Evolutionary conservation across 2,797 vertebrate genomes (phyloP), one percentile per base, ranked within the genome.

Genomic region (Epinephelus malabaricus): DNA sequence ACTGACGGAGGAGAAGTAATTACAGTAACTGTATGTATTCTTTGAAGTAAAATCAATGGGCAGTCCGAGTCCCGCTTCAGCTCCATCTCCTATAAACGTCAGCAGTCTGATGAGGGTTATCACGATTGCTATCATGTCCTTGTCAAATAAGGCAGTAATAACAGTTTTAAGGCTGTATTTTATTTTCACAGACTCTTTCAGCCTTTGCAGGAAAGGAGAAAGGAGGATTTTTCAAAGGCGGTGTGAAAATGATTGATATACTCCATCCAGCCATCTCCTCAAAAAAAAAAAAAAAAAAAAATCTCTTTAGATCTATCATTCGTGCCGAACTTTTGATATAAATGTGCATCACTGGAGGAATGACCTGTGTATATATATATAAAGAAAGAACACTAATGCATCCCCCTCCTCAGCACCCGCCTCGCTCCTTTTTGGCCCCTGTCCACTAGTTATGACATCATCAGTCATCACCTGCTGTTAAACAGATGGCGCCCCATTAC

Each of bases 401-500:
- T 19, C 71, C 60, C 60, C n/a, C 56, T 56, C 55, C 70, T 46
- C 43, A 45, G 18, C 56, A 21, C 40, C 65, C 5, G 4, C 55
- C 51, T 53, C 2, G 0, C 77, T 80, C 38, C 18, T 11, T 40
- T 82, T 23, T 73, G 60, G 81, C 64, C 51, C 43, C 54, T 11
- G 72, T 87, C 79, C 68, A 70, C 65, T 19, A 21, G 62, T 56
- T 68, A 76, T 92, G 89, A 89, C 86, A 86, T 89, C 89, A 92
- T 84, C 83, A 78, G 55, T 88, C 88, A 78, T 84, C 88, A 77
- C 90, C 88, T 80, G 88, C 90, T 90, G 86, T 71, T 82, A 67
- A 89, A 79, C 92, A 93, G 90, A 92, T 92, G 92, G 89, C 38
- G 45, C 3, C 76, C 82, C 66, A 73, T 66, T 73, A 84, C 55